A percentile compares a stretch with the other conserved stretches of the same genome.
Conservation (phyloP, 2,113 vertebrate species). For the Sander vitreus region DNA sequence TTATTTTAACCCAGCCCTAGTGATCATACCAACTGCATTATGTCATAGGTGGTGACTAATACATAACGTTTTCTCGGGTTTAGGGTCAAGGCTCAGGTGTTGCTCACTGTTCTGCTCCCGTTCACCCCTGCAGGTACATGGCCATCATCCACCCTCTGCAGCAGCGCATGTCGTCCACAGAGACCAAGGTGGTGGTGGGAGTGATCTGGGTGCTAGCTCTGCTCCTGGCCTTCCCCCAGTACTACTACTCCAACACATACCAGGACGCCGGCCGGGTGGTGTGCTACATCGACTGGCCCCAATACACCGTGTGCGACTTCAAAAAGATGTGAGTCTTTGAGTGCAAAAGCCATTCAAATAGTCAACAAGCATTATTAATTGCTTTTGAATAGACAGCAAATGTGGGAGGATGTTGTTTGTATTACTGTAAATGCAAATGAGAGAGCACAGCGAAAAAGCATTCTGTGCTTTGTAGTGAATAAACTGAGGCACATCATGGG, state of each 20-base stretch:
- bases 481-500: constrained; percentile 31
- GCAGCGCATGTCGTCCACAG: constrained; percentile 92
- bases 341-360: background rate
- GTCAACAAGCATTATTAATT: constrained; percentile 35
- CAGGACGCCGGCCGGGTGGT: constrained; percentile 86
- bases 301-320: constrained; percentile 82
- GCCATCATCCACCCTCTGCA: constrained; percentile 97
- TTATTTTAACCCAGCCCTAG: too few species aligned
- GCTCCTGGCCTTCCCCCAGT: constrained; percentile 93
- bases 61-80: background rate
- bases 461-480: constrained; percentile 34
- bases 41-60: background rate
- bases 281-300: constrained; percentile 94
- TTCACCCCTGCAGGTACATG: constrained; percentile 89
- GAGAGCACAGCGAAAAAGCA: background rate
- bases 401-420: constrained; percentile 37
- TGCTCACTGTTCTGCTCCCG: background rate
- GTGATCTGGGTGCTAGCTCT: constrained; percentile 95
- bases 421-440: constrained; percentile 27
- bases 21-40: background rate
- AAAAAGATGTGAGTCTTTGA: constrained; percentile 89
- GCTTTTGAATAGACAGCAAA: constrained; percentile 22
- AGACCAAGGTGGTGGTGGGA: constrained; percentile 92
- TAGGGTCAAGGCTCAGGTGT: background rate
- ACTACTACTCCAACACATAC: constrained; percentile 89